These are phyloP conservation scores for Zygaena filipendulae DNA, from an alignment of 2,888 invertebrate genomes.

Conservation along the genomic window DNA sequence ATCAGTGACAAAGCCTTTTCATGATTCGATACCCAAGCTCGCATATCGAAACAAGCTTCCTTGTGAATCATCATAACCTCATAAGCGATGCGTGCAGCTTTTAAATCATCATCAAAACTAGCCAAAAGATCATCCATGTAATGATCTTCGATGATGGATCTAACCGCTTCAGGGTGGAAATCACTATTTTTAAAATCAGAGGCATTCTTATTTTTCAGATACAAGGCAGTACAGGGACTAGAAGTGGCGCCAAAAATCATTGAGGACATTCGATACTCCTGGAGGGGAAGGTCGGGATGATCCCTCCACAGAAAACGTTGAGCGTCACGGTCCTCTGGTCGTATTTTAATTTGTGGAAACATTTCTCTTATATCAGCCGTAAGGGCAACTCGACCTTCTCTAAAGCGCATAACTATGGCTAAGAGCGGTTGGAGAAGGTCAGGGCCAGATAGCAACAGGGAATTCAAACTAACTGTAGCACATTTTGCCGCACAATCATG, in stretches of 20 bases:
- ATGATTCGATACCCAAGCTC: not conserved
- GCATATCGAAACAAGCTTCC: not conserved
- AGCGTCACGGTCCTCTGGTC: conserved; percentile 2
- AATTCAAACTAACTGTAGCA: too few relatives aligned
- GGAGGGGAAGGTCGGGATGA: not conserved
- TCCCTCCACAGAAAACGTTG: conserved; percentile 2
- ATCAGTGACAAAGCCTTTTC: not conserved
- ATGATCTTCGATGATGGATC: not conserved
- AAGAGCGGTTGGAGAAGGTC: too few relatives aligned
- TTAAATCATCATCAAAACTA: not conserved
- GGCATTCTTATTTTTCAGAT: too few relatives aligned
- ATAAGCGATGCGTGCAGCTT: not conserved
- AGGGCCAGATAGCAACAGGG: too few relatives aligned
- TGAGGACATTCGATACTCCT: too few relatives aligned
- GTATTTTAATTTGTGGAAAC: conserved; percentile 2
- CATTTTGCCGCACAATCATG: too few relatives aligned
- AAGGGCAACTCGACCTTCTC: too few relatives aligned
- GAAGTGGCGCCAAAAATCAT: too few relatives aligned
- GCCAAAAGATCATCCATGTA: not conserved
- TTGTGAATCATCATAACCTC: not conserved
- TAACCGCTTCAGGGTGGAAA: not conserved
- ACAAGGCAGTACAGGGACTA: too few relatives aligned
- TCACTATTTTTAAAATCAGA: too few relatives aligned
- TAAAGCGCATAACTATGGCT: too few relatives aligned
- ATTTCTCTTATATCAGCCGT: too few relatives aligned